phyloP scores from a whole-genome alignment of 2,797 vertebrate species.

The Eupleurogrammus muticus region DNA sequence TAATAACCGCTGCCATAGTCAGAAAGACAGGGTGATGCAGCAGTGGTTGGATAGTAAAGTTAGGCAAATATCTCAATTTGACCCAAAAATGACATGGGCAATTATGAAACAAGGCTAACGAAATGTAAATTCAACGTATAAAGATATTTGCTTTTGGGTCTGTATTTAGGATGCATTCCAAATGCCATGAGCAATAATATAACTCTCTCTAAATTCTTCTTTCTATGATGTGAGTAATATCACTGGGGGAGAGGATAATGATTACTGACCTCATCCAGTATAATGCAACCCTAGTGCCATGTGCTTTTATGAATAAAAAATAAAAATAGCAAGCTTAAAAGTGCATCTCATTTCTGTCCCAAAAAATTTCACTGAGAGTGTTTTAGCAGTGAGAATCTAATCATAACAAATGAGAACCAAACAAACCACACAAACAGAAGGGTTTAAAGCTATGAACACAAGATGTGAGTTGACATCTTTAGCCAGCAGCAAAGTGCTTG shows the following conservation, averaged over 20 bases:
- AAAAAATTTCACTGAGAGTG: background rate
- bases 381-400: constrained; percentile 8
- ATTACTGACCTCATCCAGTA: background rate
- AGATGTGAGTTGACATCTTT: constrained; percentile 31
- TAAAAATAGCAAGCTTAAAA: background rate
- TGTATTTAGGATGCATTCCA: background rate
- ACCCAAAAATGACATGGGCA: no score
- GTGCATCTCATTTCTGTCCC: constrained; percentile 8
- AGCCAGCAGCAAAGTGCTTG: constrained; percentile 40
- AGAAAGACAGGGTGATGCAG: no score
- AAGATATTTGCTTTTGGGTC: background rate
- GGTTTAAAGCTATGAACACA: constrained; percentile 10
- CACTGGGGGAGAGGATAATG: background rate
- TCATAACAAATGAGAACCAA: constrained; percentile 34
- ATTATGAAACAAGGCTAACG: no score
- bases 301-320: background rate
- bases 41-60: no score
- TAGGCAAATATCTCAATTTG: no score
- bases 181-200: background rate
- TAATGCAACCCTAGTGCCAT: background rate
- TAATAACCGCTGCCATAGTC: no score
- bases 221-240: background rate
- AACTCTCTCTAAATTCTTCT: background rate
- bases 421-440: constrained; percentile 20
- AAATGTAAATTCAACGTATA: background rate